Conservation (phyloP, 2,113 vertebrate species). For the Apaloderma vittatum region DNA sequence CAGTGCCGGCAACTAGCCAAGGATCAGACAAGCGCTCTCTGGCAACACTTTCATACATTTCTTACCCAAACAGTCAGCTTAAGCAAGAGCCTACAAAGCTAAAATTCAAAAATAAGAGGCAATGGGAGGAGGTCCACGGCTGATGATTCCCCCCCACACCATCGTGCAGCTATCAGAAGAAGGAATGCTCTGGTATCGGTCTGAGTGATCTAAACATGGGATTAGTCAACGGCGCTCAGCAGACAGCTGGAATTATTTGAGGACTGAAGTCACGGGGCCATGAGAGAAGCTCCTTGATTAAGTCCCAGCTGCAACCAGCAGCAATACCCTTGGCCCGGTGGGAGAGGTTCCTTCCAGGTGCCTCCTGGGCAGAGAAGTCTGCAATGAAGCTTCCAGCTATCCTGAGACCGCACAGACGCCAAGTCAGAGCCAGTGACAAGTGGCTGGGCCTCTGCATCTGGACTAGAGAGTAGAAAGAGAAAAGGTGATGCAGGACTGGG, state of each 20-base stretch:
- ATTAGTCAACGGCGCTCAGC: not conserved
- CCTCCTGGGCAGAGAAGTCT: not conserved
- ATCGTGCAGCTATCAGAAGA: not conserved
- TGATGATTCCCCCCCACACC: not conserved
- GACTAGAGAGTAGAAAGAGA: not conserved
- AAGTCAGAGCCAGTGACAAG: not conserved
- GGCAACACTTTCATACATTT: not conserved
- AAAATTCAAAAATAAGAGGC: not conserved
- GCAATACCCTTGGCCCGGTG: fast-evolving
- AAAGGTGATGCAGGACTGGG: not conserved
- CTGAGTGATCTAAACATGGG: not conserved
- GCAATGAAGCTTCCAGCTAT: not conserved
- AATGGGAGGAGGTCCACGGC: not conserved
- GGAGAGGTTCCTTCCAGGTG: not conserved
- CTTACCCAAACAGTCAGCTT: not conserved
- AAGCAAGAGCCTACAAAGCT: not conserved
- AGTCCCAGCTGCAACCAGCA: not conserved
- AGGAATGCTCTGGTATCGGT: not conserved
- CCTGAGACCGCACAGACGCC: not conserved
- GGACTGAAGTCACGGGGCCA: not conserved
- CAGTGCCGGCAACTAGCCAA: not conserved
- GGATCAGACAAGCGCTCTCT: not conserved
- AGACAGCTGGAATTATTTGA: not conserved
- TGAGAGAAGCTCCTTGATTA: not conserved
- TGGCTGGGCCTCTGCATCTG: not conserved